Evolutionary conservation across 1,140 invertebrate species (phyloP), one percentile per base, ranked within the genome.

Genomic region (Archivesica marissinica): DNA sequence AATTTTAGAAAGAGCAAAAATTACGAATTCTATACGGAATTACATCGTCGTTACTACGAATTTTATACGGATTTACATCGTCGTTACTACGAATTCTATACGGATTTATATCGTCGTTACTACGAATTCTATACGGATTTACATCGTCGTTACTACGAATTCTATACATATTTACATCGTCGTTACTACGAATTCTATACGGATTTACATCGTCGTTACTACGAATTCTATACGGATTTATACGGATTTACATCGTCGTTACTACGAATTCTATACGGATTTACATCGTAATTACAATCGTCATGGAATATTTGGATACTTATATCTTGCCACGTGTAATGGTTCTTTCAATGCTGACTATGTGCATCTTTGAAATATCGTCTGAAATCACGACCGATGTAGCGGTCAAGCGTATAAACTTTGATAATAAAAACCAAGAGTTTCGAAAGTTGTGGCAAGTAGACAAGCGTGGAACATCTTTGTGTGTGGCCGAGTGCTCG

Each of bases 331-430:
- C 59, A 25, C 1, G 17, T 28, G 23, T 20, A 35, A 3, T 64
- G 20, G 30, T 25, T 4, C 25, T 33, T 2, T 2, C 11, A 64
- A 17, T 15, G 2, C 33, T 64, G 11, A 2, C 38, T 6, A 35
- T 64, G 28, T 35, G 59, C 38, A 64, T 35, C 9, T 64, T 64
- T 17, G 30, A 64, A 64, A 44, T 72, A 72, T 72, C 41, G 20
- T 17, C 41, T 28, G 68, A 72, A 28, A 72, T 72, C 39, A 72
- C 28, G 1, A 30, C 20, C 17, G 41, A 25, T n/a, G 35, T 6
- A 3, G 68, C 44, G 0, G 35, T 9, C 2, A 30, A 25, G n/a
- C n/a, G 68, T 4, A 11, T 11, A 0, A 30, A 50, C 41, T 50
- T 72, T 11, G 41, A 47, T 17, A 50, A 72, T 44, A 72, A 72